phyloP scores from a whole-genome alignment of 2,888 invertebrate genomes.

The Noctua comes region DNA sequence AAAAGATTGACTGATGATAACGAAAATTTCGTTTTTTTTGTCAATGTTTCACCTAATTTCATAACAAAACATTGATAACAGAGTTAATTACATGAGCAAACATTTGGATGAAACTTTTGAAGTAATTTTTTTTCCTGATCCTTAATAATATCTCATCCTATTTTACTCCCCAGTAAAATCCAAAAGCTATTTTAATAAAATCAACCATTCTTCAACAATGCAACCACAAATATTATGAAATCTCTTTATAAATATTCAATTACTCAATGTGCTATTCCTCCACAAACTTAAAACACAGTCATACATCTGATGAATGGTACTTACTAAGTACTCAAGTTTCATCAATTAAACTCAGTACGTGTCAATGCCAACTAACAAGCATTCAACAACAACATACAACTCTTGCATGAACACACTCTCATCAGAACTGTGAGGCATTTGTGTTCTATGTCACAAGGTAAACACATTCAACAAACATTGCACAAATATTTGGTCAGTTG shows the following conservation, averaged over 20 bases:
- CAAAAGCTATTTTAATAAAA: too few species aligned
- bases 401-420: conserved; percentile 1
- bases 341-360: conserved; percentile 21
- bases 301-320: neutral
- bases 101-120: too few species aligned
- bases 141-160: neutral
- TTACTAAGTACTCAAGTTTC: conserved; percentile 15
- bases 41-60: neutral
- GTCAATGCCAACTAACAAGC: conserved; percentile 14
- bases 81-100: neutral
- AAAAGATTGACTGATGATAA: neutral
- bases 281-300: neutral
- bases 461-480: conserved; percentile 28
- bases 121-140: neutral
- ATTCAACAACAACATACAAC: conserved; percentile 18
- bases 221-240: neutral
- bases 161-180: neutral
- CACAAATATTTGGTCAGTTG: conserved; percentile 38
- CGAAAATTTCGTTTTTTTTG: neutral
- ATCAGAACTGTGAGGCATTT: neutral
- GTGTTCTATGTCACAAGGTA: conserved; percentile 21
- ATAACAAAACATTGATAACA: neutral
- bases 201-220: neutral
- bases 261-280: neutral
- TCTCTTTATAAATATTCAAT: too few species aligned